phyloP scores from a whole-genome alignment of 2,888 invertebrate species.

The Brassicogethes aeneus region DNA sequence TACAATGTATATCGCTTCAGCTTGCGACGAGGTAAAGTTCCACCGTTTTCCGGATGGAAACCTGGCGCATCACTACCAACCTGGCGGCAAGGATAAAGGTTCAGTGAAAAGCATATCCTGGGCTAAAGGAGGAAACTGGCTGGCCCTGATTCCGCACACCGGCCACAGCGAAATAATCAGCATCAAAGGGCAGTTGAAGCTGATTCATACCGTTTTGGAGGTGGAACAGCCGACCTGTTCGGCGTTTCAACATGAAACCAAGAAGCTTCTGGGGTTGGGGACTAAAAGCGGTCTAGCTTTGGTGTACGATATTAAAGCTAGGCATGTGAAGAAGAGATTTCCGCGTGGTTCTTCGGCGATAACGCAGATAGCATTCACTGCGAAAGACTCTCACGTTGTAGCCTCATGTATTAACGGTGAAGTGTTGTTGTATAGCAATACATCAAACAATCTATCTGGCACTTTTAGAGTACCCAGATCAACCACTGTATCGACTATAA shows the following conservation, averaged over 20 bases:
- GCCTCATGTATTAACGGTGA: conserved; percentile 34
- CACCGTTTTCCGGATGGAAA: conserved; percentile 48
- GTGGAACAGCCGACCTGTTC: conserved; percentile 35
- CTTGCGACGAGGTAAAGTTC: conserved; percentile 47
- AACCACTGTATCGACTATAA: conserved; percentile 28
- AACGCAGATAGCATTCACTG: conserved; percentile 30
- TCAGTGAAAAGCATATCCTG: conserved; percentile 34
- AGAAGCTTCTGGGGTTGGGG: conserved; percentile 31
- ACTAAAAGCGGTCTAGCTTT: conserved; percentile 32
- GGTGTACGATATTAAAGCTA: conserved; percentile 35
- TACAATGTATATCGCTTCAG: conserved; percentile 48
- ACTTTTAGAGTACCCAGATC: conserved; percentile 33
- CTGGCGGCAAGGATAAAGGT: conserved; percentile 25
- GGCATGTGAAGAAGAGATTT: conserved; percentile 29
- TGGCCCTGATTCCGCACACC: conserved; percentile 32
- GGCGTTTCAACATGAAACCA: conserved; percentile 34
- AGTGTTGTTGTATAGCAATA: conserved; percentile 30
- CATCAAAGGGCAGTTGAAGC: conserved; percentile 30
- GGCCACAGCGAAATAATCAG: conserved; percentile 35
- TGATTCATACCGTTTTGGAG: conserved; percentile 31
- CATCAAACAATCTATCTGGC: conserved; percentile 26
- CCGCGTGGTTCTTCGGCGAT: conserved; percentile 26
- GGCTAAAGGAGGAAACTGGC: conserved; percentile 37
- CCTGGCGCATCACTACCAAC: conserved; percentile 43
- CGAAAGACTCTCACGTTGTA: conserved; percentile 34